Conservation (phyloP, 1,140 invertebrate species). For the Bombus sibiricus region DNA sequence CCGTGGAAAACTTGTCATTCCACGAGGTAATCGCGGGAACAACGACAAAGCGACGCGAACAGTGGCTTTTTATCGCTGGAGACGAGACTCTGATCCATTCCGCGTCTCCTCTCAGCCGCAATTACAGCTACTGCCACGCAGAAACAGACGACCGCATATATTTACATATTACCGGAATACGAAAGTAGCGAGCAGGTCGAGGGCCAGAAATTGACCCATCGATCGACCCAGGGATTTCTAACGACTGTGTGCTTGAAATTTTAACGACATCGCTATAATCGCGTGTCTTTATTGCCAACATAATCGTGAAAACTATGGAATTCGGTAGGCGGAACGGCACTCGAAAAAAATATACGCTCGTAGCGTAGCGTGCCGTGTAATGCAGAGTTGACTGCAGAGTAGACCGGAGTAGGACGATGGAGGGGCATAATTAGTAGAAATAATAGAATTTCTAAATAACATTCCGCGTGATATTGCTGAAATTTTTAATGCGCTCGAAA, state of each 20-base stretch:
- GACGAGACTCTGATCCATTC: constrained; percentile 30
- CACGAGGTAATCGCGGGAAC: constrained; percentile 40
- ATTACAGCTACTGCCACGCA: neutral
- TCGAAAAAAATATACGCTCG: neutral
- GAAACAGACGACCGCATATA: neutral
- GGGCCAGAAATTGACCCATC: neutral
- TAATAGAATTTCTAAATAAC: constrained; percentile 37
- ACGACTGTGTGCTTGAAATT: constrained; percentile 4
- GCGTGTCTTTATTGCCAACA: neutral
- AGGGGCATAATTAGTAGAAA: neutral
- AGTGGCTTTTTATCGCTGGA: constrained; percentile 37
- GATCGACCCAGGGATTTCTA: neutral
- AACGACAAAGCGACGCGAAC: constrained; percentile 45
- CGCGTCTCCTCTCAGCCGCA: constrained; percentile 18
- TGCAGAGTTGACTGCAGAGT: neutral
- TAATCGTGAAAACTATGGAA: neutral
- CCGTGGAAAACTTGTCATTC: constrained; percentile 39
- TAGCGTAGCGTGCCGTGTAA: neutral
- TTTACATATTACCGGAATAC: constrained; percentile 2
- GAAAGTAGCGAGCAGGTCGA: neutral
- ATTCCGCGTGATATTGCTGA: neutral
- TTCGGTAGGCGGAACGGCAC: neutral
- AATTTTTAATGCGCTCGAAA: neutral
- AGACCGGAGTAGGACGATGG: neutral
- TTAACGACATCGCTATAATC: neutral